A percentile compares a stretch with the other conserved stretches of the same genome.
Evolutionary conservation across 1,140 invertebrate species (phyloP).

Genomic region (Centruroides vittatus): DNA sequence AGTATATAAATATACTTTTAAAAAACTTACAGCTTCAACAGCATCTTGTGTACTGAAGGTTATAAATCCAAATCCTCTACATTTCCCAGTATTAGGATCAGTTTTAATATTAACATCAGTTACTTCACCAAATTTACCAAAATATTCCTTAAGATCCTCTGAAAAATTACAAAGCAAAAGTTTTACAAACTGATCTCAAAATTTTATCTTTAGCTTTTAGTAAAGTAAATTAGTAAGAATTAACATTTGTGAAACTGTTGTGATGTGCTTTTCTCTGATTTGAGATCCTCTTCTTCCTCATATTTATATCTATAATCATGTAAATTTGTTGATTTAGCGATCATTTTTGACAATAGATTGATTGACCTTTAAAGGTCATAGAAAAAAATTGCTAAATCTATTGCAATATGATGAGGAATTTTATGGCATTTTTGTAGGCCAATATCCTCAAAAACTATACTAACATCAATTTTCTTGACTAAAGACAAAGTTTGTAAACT

Average conservation of each 20-base stretch:
- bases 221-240: too few relatives aligned
- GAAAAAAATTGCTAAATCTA: not conserved
- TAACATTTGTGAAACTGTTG: too few relatives aligned
- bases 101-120: conserved; percentile 89
- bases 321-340: not conserved
- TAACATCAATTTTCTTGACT: too few relatives aligned
- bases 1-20: too few relatives aligned
- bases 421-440: too few relatives aligned
- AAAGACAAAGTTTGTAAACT: too few relatives aligned
- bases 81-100: conserved; percentile 74
- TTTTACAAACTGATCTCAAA: not conserved
- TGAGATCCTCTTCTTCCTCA: not conserved
- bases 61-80: conserved; percentile 87
- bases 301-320: not conserved
- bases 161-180: conserved; percentile 28
- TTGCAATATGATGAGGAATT: not conserved
- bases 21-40: conserved; percentile 61
- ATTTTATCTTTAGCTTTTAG: too few relatives aligned
- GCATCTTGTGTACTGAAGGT: conserved; percentile 77
- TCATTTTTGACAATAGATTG: too few relatives aligned
- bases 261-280: not conserved
- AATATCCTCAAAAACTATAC: too few relatives aligned
- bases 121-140: conserved; percentile 75
- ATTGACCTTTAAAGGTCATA: not conserved
- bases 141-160: conserved; percentile 87